A percentile compares a stretch with the other conserved stretches of the same genome.
Conservation (phyloP, 2,797 vertebrate species). For the Staurois parvus region DNA sequence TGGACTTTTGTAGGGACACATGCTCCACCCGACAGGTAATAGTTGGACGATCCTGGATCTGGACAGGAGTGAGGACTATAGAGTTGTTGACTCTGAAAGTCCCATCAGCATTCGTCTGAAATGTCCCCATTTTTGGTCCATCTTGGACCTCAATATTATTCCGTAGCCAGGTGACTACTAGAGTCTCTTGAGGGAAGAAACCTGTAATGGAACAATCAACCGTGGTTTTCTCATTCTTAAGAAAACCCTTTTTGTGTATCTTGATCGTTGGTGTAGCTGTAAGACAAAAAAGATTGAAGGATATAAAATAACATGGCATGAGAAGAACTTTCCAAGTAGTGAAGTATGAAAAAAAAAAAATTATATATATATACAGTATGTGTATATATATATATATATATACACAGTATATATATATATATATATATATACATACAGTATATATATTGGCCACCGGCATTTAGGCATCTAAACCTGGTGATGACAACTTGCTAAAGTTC, state of each 20-base stretch:
- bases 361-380: no score
- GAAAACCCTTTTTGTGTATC: conserved; percentile 5
- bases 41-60: neutral
- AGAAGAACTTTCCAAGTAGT: no score
- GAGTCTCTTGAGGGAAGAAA: conserved; percentile 12
- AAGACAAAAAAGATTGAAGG: neutral
- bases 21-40: conserved; percentile 48
- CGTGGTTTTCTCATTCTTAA: neutral
- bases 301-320: no score
- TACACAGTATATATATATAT: no score
- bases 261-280: conserved; percentile 22
- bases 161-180: conserved; percentile 39
- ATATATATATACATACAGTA: no score
- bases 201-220: conserved; percentile 26
- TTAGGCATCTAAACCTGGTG: no score
- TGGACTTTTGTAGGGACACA: neutral
- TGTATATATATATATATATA: no score
- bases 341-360: no score
- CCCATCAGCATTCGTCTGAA: neutral
- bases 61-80: neutral
- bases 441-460: no score
- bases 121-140: neutral
- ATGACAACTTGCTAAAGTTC: no score
- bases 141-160: neutral
- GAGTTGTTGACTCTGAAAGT: conserved; percentile 37